These are phyloP conservation scores for Nothocercus julius DNA, from an alignment of 2,113 vertebrate genomes.

Conservation along the genomic window DNA sequence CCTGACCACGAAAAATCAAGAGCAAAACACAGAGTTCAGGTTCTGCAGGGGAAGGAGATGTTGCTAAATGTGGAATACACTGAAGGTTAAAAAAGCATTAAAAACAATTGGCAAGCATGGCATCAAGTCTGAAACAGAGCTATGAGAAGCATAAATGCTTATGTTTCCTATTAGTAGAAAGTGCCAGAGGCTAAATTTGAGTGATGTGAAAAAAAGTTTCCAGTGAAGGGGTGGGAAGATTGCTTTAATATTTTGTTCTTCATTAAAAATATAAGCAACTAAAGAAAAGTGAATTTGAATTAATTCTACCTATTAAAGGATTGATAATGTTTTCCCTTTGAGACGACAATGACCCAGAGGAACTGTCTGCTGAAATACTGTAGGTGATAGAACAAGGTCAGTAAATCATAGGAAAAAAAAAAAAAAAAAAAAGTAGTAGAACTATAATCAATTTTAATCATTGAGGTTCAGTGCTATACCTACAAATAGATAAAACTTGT, in stretches of 20 bases:
- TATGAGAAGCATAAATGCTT: not conserved
- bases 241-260: not conserved
- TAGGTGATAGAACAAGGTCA: not conserved
- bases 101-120: not conserved
- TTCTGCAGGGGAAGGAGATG: not conserved
- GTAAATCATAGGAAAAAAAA: not conserved
- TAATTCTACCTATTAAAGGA: not conserved
- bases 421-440: not conserved
- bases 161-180: not conserved
- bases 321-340: not conserved
- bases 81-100: not conserved
- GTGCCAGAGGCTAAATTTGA: not conserved
- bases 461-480: not conserved
- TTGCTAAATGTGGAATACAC: not conserved
- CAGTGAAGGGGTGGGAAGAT: not conserved
- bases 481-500: rapidly evolving
- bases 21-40: not conserved
- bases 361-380: not conserved
- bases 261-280: not conserved
- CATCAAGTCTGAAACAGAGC: not conserved
- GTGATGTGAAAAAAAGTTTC: not conserved
- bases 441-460: not conserved
- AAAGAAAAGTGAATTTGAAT: not conserved
- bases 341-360: not conserved
- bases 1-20: not conserved